A percentile compares a stretch with the other conserved stretches of the same genome.
Conservation (phyloP, 2,113 vertebrate genomes). For the Toxotes chatareus region DNA sequence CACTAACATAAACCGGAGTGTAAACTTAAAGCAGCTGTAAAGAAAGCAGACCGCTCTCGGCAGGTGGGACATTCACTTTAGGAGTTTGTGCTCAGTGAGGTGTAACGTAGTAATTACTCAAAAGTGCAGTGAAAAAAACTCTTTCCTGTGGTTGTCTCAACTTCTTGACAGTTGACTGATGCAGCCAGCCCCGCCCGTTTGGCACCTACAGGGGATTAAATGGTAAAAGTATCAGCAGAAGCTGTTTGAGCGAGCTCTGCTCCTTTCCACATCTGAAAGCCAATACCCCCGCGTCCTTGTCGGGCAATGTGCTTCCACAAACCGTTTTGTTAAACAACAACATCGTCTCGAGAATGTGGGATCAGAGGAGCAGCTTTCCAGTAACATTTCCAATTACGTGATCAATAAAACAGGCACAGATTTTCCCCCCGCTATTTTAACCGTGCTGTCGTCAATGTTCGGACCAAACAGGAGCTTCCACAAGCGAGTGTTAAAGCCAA, state of each 20-base stretch:
- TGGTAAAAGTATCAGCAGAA: not conserved
- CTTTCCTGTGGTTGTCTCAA: not conserved
- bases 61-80: no score
- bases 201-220: not conserved
- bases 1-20: no score
- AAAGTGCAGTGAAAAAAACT: not conserved
- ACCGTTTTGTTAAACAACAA: not conserved
- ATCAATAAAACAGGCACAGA: not conserved
- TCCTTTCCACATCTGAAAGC: not conserved
- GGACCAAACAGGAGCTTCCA: not conserved
- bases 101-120: slow-evolving; percentile 1
- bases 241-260: not conserved
- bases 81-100: no score
- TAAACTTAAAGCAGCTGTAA: no score
- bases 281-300: not conserved
- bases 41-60: no score
- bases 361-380: not conserved
- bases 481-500: not conserved
- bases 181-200: not conserved
- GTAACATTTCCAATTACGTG: not conserved
- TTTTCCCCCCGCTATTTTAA: not conserved
- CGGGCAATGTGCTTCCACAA: not conserved
- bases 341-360: not conserved
- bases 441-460: not conserved
- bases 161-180: slow-evolving; percentile 2